phyloP scores from a whole-genome alignment of 2,797 vertebrate species.

The Enteromius paludinosus region DNA sequence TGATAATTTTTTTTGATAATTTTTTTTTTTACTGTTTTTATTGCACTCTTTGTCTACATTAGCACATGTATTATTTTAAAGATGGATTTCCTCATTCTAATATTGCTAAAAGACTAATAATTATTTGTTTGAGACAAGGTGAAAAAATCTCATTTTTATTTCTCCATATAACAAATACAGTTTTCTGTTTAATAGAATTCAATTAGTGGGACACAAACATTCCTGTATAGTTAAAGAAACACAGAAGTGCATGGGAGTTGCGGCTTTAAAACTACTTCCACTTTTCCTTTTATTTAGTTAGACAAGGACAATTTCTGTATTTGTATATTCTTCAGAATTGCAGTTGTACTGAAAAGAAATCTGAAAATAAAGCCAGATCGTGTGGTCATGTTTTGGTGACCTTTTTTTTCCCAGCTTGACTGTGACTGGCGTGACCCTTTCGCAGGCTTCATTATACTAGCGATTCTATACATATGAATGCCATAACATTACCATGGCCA shows the following conservation, averaged over 20 bases:
- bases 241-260: neutral
- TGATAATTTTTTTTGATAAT: neutral
- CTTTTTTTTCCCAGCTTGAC: constrained; percentile 59
- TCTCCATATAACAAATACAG: neutral
- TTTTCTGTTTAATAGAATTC: neutral
- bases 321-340: constrained; percentile 29
- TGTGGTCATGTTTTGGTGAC: constrained; percentile 71
- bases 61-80: neutral
- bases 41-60: neutral
- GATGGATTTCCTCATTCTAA: neutral
- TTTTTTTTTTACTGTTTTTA: too few relatives aligned
- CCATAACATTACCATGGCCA: constrained; percentile 70
- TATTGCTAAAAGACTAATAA: neutral
- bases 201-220: neutral
- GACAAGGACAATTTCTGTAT: neutral
- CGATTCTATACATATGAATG: constrained; percentile 64
- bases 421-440: constrained; percentile 63
- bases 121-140: neutral
- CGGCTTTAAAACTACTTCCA: neutral
- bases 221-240: neutral
- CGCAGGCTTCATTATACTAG: constrained; percentile 67
- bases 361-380: constrained; percentile 39
- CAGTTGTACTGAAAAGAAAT: neutral
- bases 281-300: constrained; percentile 1
- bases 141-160: neutral